Percentiles rank a stretch among this genome's conserved stretches.
Evolutionary conservation across 1,140 invertebrate genomes (phyloP).

Genomic region (Papilio xuthus): DNA sequence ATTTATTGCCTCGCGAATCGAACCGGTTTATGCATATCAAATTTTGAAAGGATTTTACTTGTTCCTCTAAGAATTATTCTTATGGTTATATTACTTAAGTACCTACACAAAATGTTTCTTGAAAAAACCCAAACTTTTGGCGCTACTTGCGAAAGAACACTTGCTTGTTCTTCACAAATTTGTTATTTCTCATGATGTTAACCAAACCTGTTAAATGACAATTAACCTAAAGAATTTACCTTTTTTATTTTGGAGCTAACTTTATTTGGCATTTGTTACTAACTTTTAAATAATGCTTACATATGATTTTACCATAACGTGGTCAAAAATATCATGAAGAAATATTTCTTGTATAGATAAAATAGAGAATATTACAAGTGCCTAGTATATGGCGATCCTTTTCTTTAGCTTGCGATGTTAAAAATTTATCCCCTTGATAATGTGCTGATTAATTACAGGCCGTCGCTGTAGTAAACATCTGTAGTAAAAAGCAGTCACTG

Average conservation of each 20-base stretch:
- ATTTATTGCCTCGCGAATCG: slow-evolving; percentile 52
- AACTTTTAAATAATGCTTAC: not conserved
- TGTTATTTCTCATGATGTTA: not conserved
- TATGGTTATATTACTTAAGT: not conserved
- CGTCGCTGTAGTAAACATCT: not conserved
- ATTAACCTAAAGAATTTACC: not conserved
- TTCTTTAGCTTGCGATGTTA: not conserved
- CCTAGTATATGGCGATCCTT: not conserved
- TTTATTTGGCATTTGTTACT: not conserved
- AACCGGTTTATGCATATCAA: slow-evolving; percentile 43
- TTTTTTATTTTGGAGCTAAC: not conserved
- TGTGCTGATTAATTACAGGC: not conserved
- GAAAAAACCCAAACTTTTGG: not conserved
- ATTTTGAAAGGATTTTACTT: not conserved
- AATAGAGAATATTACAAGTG: not conserved
- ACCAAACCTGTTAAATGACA: not conserved
- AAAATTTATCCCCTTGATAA: not conserved
- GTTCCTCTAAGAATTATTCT: not conserved
- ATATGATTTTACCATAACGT: not conserved
- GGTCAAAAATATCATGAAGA: not conserved
- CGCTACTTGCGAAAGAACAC: too few relatives aligned
- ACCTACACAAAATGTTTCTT: not conserved
- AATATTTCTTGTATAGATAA: not conserved
- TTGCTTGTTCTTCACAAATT: not conserved
- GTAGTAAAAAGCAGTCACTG: not conserved